Evolutionary conservation across 2,888 invertebrate genomes (phyloP).

Genomic region (Synergus gifuensis): DNA sequence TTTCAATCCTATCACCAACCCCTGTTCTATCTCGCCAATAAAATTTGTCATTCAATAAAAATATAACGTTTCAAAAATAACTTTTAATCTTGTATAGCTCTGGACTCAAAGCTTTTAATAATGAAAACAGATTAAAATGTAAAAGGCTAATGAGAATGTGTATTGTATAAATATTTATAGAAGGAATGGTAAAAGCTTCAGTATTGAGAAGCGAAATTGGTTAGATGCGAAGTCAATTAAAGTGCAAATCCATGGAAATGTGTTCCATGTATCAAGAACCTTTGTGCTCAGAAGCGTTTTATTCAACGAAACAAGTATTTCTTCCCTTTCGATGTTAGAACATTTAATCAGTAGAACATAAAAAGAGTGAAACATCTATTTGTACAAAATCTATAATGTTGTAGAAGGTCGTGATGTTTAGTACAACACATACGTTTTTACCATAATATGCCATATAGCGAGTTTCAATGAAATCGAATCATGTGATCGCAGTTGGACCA

Average conservation of each 20-base stretch:
- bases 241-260: constrained; percentile 76
- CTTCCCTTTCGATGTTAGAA: neutral
- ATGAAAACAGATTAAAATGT: constrained; percentile 15
- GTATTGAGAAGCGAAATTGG: constrained; percentile 47
- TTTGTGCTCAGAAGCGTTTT: constrained; percentile 61
- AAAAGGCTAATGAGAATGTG: constrained; percentile 24
- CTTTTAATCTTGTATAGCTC: neutral
- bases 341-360: neutral
- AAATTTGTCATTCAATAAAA: neutral
- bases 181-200: constrained; percentile 42
- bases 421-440: constrained; percentile 6
- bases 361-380: neutral
- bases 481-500: constrained; percentile 32
- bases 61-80: neutral
- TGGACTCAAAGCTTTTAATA: neutral
- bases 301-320: neutral
- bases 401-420: neutral
- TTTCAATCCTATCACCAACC: neutral
- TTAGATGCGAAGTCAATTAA: constrained; percentile 71
- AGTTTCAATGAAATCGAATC: constrained; percentile 31
- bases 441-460: constrained; percentile 12
- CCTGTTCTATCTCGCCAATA: no score
- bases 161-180: constrained; percentile 66
- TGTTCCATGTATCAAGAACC: constrained; percentile 69
- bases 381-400: neutral